Base-by-base conservation (phyloP, 2,888 invertebrate genomes). In the Octodonta nipae region DNA sequence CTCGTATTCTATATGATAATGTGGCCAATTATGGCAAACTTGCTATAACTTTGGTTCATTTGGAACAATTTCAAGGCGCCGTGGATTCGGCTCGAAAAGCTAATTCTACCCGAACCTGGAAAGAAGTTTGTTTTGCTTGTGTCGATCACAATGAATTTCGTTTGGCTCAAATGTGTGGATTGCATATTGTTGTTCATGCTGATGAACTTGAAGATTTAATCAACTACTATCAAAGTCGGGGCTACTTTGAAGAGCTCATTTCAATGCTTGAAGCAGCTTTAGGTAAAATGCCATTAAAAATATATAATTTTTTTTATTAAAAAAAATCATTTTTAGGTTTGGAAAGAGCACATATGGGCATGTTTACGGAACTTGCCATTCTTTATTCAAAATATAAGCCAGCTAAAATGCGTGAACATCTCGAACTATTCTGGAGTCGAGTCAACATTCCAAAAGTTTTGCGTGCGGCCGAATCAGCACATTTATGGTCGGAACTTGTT, bases 311-410 rank as follows among this genome's bases (percentile, higher is more conserved):
- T n/a, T n/a, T n/a, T n/a, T n/a, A n/a, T n/a, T n/a, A n/a, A n/a
- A n/a, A n/a, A n/a, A n/a, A n/a, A n/a, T n/a, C n/a, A n/a, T n/a
- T n/a, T n/a, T 67, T 96, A 15, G 91, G 96, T 0, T 65, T 99
- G 46, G 98, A 99, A 64, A 74, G 98, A 25, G 98, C 98, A 4
- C 98, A 99, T 60, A 99, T 98, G 98, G 98, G 95, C 51, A 99
- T 99, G 96, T 99, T 99, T 66, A 99, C 98, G 1, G 98, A 98
- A 60, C 68, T 99, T 50, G 98, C 96, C 36, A 98, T 99, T 55
- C 73, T 99, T 32, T 99, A 98, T 69, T 95, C 93, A 45, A 98
- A 96, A 66, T 99, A 89, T 70, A 98, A 98, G 66, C 91, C 96
- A 2, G 85, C 83, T 41, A 95, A 96, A 66, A 98, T 99, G 96